Evolutionary conservation across 1,140 invertebrate genomes (phyloP), one percentile per base, ranked within the genome.

Genomic region (Gyrodactylus salaris): DNA sequence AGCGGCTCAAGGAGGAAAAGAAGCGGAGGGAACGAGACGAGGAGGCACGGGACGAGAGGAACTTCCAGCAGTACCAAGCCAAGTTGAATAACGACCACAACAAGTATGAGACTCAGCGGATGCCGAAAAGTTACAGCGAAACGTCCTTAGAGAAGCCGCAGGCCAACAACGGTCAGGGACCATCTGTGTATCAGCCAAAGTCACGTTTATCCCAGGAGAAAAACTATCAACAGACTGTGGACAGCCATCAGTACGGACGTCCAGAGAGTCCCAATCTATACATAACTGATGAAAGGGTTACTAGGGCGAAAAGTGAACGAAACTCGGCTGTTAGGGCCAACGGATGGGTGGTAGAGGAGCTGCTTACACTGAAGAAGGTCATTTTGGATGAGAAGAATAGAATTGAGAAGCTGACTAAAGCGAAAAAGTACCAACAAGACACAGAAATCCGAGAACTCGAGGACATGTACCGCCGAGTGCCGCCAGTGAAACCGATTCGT

Each of bases 31-130:
- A 73, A 71, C 20, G 74, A 20, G 25, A 70, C 20, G 74, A 75
- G 72, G 75, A 75, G 2, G 75, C 69, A 75, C 74, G 73, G 69
- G 75, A 75, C 68, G 26, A 74, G 68, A 24, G 73, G 21, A 73
- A 72, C 72, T 72, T 75, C n/a, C 34, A 74, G 25, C 69, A 75
- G 25, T 34, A 75, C 26, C 34, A 72, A 26, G 34, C 34, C n/a
- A 54, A 54, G n/a, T 54, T 54, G 34, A 54, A 54, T 54, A 54
- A 54, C 7, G 34, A 54, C 7, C 34, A 54, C n/a, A n/a, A 54
- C n/a, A 54, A n/a, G 34, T n/a, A 54, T 7, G 34, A 54, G n/a
- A 7, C 7, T 16, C 7, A 54, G 7, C 34, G 34, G n/a, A n/a
- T 54, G 7, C 34, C 34, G 34, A 54, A 54, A 54, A 54, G 34